Base-by-base conservation (phyloP, 2,888 invertebrate genomes). In the Drepanosiphum platanoidis region DNA sequence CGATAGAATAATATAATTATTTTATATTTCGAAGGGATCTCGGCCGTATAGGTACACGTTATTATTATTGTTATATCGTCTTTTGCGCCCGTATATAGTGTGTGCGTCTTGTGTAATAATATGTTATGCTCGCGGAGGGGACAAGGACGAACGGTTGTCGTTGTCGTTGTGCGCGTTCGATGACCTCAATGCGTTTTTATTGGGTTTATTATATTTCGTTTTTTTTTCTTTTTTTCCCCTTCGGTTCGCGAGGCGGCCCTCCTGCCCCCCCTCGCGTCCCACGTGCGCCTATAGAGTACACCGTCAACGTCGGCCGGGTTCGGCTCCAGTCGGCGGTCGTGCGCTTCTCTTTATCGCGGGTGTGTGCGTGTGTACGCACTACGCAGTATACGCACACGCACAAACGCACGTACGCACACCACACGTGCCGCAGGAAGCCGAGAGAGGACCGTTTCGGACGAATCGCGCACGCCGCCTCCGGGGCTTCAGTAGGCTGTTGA, bases 341-440 rank as follows among this genome's bases (percentile, higher is more conserved):
- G 64, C 66, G 46, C 66, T 32, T 80, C 80, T 82, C 74, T 66
- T 66, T 83, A 83, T 75, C 74, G 74, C 70, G 52, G 70, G 58
- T n/a, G 77, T 64, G 64, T n/a, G 77, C 39, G 64, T 27, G 61
- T 64, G 30, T 64, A 39, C 61, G 27, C 64, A 61, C 3, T 75
- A 79, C 80, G 68, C 78, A 68, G 15, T 32, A 27, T 46, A 70
- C 79, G 32, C 78, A 34, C 68, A 64, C 22, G 18, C 68, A 30
- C 34, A 52, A 32, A 27, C 52, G 1, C 27, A 1, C 61, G 22
- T 11, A 46, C 27, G 27, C 18, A 34, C 27, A 42, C 13, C 13
- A 71, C 71, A 71, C 81, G 81, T 81, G 81, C 88, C 87, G 87
- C 77, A 68, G 84, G 27, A 68, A 83, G 75, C 83, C 72, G 75